Evolutionary conservation across 35 echinoderm and acorn worm genomes (phyloP).

Genomic region (Diadema setosum): DNA sequence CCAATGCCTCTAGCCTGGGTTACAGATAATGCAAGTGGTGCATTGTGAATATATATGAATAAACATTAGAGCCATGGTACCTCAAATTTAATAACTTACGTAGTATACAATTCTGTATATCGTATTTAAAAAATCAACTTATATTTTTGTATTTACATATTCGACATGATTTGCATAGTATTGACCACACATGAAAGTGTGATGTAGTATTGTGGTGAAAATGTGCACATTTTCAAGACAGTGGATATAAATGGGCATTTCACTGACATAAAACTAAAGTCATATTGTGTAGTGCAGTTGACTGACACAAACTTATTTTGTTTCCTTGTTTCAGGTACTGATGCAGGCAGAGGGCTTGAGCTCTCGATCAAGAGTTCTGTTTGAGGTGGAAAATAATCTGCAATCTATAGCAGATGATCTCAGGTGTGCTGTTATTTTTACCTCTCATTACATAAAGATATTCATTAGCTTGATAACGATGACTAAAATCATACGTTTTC

Average conservation of each 20-base stretch:
- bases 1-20: neutral
- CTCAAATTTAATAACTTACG: too few species aligned
- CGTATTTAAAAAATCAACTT: too few species aligned
- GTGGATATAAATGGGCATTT: neutral
- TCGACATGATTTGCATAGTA: neutral
- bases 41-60: too few species aligned
- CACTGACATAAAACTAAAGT: too few species aligned
- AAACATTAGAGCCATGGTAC: too few species aligned
- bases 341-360: slow-evolving; percentile 56
- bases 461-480: too few species aligned
- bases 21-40: too few species aligned
- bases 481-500: neutral
- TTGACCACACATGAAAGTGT: neutral
- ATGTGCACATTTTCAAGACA: neutral
- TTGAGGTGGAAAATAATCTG: slow-evolving; percentile 75
- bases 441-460: too few species aligned
- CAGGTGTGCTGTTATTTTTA: slow-evolving; percentile 18
- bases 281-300: neutral
- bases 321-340: slow-evolving; percentile 30
- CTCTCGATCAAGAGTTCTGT: slow-evolving; percentile 48
- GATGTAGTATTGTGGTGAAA: neutral
- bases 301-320: neutral
- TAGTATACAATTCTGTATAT: too few species aligned
- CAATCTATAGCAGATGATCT: slow-evolving; percentile 58
- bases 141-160: too few species aligned